Evolutionary conservation across 2,888 invertebrate species (phyloP).

Genomic region (Coecobrya sp.): DNA sequence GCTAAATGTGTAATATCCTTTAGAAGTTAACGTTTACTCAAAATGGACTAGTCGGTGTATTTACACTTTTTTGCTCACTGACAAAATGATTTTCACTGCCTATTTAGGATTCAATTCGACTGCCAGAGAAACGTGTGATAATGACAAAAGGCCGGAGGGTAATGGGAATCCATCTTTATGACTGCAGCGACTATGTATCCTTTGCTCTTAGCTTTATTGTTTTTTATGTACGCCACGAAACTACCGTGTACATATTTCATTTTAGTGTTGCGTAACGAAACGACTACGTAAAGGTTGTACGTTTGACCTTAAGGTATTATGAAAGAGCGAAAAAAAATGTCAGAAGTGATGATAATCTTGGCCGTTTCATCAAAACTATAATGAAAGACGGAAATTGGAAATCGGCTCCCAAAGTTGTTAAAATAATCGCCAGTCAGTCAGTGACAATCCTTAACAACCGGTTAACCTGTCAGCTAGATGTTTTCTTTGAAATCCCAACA

Average conservation of each 20-base stretch:
- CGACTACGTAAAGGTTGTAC: background rate
- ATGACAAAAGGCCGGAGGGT: slow-evolving; percentile 58
- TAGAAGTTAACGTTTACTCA: slow-evolving; percentile 31
- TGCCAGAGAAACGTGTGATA: slow-evolving; percentile 37
- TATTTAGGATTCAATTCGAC: slow-evolving; percentile 49
- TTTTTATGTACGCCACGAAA: background rate
- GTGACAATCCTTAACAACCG: background rate
- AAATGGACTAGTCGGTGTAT: slow-evolving; percentile 22
- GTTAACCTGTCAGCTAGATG: background rate
- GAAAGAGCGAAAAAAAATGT: background rate
- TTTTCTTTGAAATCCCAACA: slow-evolving; percentile 23
- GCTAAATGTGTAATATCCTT: slow-evolving; percentile 37
- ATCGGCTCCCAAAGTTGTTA: background rate
- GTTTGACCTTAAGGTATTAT: background rate
- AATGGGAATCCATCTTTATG: slow-evolving; percentile 40
- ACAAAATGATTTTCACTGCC: slow-evolving; percentile 58
- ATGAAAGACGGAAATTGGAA: slow-evolving; percentile 30
- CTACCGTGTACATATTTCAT: background rate
- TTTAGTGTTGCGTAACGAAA: background rate
- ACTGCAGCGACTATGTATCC: background rate
- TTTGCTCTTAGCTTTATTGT: background rate
- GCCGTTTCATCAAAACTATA: background rate
- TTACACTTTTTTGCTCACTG: slow-evolving; percentile 28
- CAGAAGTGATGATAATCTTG: background rate
- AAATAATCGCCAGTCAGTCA: background rate